phyloP scores from a whole-genome alignment of 2,113 vertebrate species.

The Scomber japonicus region DNA sequence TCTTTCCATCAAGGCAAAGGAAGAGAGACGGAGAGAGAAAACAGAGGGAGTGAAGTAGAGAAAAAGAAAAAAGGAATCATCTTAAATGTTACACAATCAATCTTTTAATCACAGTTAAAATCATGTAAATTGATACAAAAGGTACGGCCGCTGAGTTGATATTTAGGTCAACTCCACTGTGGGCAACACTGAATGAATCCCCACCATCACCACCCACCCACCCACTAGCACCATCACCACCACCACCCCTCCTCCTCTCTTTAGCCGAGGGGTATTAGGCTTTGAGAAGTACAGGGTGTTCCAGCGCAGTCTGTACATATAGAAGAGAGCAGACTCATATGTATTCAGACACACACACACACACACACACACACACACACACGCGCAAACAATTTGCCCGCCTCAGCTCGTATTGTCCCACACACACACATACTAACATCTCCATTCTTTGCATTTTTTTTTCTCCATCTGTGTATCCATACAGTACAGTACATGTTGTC shows the following conservation, averaged over 20 bases:
- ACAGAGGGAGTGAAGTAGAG: background rate
- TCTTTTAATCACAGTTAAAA: background rate
- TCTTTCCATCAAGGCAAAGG: background rate
- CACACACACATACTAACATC: background rate
- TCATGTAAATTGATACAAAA: background rate
- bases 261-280: constrained; percentile 42
- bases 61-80: background rate
- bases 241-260: constrained; percentile 20
- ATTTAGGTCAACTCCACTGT: constrained; percentile 62
- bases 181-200: constrained; percentile 2
- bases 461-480: background rate
- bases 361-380: background rate
- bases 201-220: background rate
- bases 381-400: background rate
- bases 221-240: background rate
- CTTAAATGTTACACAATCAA: background rate
- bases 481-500: background rate
- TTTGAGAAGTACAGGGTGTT: constrained; percentile 60
- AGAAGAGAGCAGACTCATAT: constrained; percentile 3
- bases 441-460: constrained; percentile 26
- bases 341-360: background rate
- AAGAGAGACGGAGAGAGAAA: background rate
- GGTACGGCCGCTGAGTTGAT: constrained; percentile 25
- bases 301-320: constrained; percentile 42
- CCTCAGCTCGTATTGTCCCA: too few species aligned